A percentile compares a stretch with the other conserved stretches of the same genome.
phyloP scores from a whole-genome alignment of 92 coral and sea anemone species.

The Palythoa grandiflora region DNA sequence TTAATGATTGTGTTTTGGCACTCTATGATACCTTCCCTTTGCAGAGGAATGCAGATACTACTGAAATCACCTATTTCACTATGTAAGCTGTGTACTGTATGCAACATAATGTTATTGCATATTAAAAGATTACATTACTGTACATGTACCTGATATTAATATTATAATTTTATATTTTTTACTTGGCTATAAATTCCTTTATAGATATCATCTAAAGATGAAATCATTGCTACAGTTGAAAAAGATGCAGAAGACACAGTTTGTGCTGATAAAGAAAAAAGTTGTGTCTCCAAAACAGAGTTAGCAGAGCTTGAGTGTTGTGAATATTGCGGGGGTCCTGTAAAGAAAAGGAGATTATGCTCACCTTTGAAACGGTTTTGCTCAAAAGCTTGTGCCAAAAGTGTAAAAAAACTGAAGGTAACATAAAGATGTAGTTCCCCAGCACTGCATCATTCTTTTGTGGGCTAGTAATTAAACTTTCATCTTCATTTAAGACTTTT shows the following conservation, averaged over 20 bases:
- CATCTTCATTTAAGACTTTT: too few species aligned
- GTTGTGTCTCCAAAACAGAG: conserved; percentile 36
- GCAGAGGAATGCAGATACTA: too few species aligned
- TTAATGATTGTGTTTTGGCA: too few species aligned
- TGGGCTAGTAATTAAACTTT: too few species aligned
- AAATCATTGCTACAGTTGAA: not conserved
- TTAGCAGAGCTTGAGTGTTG: conserved; percentile 80
- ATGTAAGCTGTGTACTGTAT: too few species aligned
- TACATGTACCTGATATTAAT: too few species aligned
- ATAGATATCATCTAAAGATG: not conserved
- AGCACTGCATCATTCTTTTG: too few species aligned
- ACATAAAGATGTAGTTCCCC: not conserved
- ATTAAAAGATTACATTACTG: too few species aligned
- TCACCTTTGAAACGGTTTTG: conserved; percentile 83
- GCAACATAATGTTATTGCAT: too few species aligned
- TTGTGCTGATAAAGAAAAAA: conserved; percentile 50
- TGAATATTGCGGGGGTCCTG: conserved; percentile 92
- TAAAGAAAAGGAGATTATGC: conserved; percentile 76
- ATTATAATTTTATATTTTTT: too few species aligned
- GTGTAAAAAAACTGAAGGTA: conserved; percentile 70
- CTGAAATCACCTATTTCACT: too few species aligned
- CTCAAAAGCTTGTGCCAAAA: conserved; percentile 87
- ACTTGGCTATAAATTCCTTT: not conserved
- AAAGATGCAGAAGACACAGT: conserved; percentile 39
- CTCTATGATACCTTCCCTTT: too few species aligned